These are phyloP conservation scores for Mormyrops attenuatus DNA, from an alignment of 2,797 vertebrate genomes.

Conservation along the genomic window DNA sequence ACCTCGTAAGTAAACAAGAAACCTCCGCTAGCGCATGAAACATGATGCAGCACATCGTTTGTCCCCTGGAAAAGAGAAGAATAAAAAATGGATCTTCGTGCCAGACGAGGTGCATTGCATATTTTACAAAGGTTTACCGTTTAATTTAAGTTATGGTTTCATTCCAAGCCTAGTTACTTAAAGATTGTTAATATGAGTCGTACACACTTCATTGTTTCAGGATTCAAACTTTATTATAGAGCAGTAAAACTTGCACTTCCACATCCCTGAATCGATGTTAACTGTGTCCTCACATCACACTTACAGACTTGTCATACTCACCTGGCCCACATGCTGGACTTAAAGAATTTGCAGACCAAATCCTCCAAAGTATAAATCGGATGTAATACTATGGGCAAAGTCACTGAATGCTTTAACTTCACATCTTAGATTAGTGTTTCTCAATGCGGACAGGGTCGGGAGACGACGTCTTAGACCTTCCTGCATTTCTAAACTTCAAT, in stretches of 20 bases:
- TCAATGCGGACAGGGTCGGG: too few relatives aligned
- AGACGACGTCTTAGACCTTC: not conserved
- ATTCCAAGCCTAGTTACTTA: slow-evolving; percentile 36
- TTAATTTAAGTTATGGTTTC: slow-evolving; percentile 40
- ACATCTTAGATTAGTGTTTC: not conserved
- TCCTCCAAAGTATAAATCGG: not conserved
- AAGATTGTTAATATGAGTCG: slow-evolving; percentile 13
- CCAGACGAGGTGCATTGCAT: slow-evolving; percentile 63
- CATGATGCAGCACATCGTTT: slow-evolving; percentile 59
- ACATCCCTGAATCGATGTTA: not conserved
- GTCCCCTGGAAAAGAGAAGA: slow-evolving; percentile 34
- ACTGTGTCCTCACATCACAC: not conserved
- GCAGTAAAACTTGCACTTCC: not conserved
- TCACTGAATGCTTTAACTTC: not conserved
- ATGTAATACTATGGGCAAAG: not conserved
- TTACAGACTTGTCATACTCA: not conserved
- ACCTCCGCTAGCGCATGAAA: slow-evolving; percentile 54
- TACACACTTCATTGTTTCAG: not conserved
- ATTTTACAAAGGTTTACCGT: slow-evolving; percentile 50
- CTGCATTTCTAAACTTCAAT: not conserved
- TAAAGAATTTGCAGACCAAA: not conserved
- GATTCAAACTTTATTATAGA: not conserved
- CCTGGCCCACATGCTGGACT: not conserved
- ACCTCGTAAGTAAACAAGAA: slow-evolving; percentile 78
- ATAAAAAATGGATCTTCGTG: slow-evolving; percentile 56